Evolutionary conservation across 2,888 invertebrate species (phyloP).

Genomic region (Tetragnatha montana): DNA sequence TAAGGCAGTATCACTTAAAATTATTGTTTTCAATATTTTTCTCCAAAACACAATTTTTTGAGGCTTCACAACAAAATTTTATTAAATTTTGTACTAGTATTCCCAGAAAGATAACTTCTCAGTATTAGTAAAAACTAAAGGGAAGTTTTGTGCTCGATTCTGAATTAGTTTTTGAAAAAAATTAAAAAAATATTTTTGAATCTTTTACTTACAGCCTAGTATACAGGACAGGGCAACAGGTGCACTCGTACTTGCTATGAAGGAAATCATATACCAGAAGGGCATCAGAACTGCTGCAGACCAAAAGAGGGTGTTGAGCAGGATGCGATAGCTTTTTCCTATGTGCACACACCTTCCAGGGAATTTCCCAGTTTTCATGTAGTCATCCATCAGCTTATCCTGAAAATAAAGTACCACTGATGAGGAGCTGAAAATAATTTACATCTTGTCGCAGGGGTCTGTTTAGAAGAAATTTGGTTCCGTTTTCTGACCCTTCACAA

Average conservation of each 20-base stretch:
- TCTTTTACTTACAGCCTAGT: constrained; percentile 83
- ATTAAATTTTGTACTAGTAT: too few relatives aligned
- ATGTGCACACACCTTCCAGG: constrained; percentile 73
- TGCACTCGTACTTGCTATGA: constrained; percentile 78
- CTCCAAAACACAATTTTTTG: too few relatives aligned
- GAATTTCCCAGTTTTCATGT: constrained; percentile 74
- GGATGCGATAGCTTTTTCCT: constrained; percentile 74
- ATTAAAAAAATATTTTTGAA: neutral
- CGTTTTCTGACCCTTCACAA: too few relatives aligned
- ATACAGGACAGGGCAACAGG: constrained; percentile 84
- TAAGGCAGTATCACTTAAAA: too few relatives aligned
- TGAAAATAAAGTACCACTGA: constrained; percentile 60
- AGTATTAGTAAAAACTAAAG: too few relatives aligned
- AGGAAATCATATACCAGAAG: constrained; percentile 74
- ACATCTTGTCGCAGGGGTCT: too few relatives aligned
- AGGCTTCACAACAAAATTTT: too few relatives aligned
- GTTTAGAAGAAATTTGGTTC: too few relatives aligned
- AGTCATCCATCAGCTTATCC: constrained; percentile 76
- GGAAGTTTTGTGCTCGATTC: too few relatives aligned
- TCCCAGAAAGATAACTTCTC: too few relatives aligned
- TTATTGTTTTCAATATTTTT: too few relatives aligned
- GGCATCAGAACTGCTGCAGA: constrained; percentile 74
- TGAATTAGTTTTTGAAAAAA: too few relatives aligned
- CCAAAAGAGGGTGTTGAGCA: constrained; percentile 75
- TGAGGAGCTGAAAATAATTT: neutral